phyloP scores from a whole-genome alignment of 1,140 invertebrate genomes.

The Paralvinella palmiformis region DNA sequence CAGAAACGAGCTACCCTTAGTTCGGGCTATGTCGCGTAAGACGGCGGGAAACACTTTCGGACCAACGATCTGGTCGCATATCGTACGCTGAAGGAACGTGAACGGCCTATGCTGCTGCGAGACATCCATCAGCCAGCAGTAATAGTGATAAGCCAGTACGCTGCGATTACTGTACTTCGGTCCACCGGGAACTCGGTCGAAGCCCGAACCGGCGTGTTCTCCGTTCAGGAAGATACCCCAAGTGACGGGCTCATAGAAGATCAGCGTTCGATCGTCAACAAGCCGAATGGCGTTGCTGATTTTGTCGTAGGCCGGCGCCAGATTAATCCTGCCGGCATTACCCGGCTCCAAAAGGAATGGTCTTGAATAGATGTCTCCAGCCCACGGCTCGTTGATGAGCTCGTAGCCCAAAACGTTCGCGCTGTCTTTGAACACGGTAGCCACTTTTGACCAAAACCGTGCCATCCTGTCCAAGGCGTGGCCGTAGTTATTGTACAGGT shows the following conservation, averaged over 20 bases:
- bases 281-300: constrained; percentile 23
- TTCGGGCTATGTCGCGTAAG: constrained; percentile 12
- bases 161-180: constrained; percentile 16
- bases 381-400: constrained; percentile 35
- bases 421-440: constrained; percentile 20
- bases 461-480: constrained; percentile 18
- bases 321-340: constrained; percentile 25
- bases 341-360: constrained; percentile 28
- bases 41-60: constrained; percentile 17
- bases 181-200: constrained; percentile 26
- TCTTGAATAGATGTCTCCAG: constrained; percentile 28
- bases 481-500: constrained; percentile 28
- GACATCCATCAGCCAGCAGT: constrained; percentile 28
- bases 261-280: constrained; percentile 25
- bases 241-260: constrained; percentile 36
- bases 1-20: constrained; percentile 27
- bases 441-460: constrained; percentile 27
- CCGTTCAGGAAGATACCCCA: constrained; percentile 27
- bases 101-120: constrained; percentile 2
- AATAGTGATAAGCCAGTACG: constrained; percentile 32
- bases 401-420: constrained; percentile 30
- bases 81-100: constrained; percentile 11
- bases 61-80: constrained; percentile 27
- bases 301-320: constrained; percentile 28
- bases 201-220: constrained; percentile 25